Percentiles rank a stretch among this genome's conserved stretches.
These are phyloP conservation scores for Ditylenchus weischeri DNA, from an alignment of 2,888 invertebrate genomes.

Conservation along the genomic window DNA sequence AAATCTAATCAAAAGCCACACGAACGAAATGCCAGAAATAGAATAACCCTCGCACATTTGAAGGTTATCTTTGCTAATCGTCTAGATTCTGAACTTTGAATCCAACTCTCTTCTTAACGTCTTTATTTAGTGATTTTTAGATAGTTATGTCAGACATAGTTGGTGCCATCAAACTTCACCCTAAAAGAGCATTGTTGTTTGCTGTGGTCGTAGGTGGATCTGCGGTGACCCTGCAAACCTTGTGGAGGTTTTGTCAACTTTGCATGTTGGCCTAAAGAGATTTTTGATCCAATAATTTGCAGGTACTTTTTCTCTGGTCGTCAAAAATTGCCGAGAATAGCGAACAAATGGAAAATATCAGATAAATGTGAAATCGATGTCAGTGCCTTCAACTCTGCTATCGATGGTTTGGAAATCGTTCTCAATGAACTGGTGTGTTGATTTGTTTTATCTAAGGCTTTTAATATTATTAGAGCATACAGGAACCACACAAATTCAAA, in stretches of 20 bases:
- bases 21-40: too few species aligned
- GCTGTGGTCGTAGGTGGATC: conserved; percentile 20
- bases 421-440: conserved; percentile 24
- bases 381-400: conserved; percentile 21
- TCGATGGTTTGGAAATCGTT: conserved; percentile 29
- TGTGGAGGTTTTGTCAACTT: conserved; percentile 12
- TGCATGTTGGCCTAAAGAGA: neutral
- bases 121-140: too few species aligned
- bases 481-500: conserved; percentile 26
- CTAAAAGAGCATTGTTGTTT: conserved; percentile 20
- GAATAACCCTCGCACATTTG: too few species aligned
- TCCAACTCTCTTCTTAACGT: too few species aligned
- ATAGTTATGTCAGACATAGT: conserved; percentile 14
- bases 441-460: neutral
- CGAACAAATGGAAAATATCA: conserved; percentile 17
- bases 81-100: too few species aligned
- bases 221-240: conserved; percentile 9
- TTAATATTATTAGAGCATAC: neutral
- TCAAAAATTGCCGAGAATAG: conserved; percentile 14
- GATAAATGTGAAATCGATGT: conserved; percentile 17
- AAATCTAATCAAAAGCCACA: too few species aligned
- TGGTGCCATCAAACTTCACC: conserved; percentile 9
- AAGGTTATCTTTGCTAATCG: too few species aligned
- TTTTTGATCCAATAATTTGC: neutral
- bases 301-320: conserved; percentile 11